Evolutionary conservation across 2,888 invertebrate species (phyloP).

Genomic region (Crossocerus cetratus): DNA sequence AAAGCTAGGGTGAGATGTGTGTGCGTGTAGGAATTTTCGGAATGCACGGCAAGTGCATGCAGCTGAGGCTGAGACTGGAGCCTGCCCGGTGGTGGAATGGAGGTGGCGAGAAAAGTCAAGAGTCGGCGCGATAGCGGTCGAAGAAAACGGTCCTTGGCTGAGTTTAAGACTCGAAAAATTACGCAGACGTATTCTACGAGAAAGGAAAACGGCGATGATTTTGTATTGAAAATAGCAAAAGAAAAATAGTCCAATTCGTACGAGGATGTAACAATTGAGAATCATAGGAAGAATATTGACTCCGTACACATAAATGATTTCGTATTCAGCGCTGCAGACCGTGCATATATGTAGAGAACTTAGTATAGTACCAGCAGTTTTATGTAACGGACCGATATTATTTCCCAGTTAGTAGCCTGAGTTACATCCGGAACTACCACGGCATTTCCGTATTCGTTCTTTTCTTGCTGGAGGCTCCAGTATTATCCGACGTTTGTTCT

Average conservation of each 20-base stretch:
- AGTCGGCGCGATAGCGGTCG: too few species aligned
- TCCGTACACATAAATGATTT: conserved; percentile 44
- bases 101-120: not conserved
- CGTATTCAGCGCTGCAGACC: conserved; percentile 38
- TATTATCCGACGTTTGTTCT: not conserved
- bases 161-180: not conserved
- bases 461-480: too few species aligned
- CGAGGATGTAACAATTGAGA: conserved; percentile 12
- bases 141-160: too few species aligned
- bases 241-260: too few species aligned
- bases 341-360: conserved; percentile 17
- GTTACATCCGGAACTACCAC: not conserved
- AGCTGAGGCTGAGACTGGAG: too few species aligned
- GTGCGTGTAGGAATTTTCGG: too few species aligned
- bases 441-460: too few species aligned
- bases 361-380: conserved; percentile 15
- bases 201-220: too few species aligned
- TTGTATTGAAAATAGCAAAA: too few species aligned
- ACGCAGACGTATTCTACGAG: conserved; percentile 23
- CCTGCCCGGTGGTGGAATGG: too few species aligned
- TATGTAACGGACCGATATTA: conserved; percentile 49
- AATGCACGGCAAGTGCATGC: too few species aligned
- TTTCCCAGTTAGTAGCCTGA: conserved; percentile 45
- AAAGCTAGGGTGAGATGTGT: not conserved
- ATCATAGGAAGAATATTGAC: too few species aligned